Conservation (phyloP, 2,113 vertebrate genomes). For the Rhabdomys dilectus region DNA sequence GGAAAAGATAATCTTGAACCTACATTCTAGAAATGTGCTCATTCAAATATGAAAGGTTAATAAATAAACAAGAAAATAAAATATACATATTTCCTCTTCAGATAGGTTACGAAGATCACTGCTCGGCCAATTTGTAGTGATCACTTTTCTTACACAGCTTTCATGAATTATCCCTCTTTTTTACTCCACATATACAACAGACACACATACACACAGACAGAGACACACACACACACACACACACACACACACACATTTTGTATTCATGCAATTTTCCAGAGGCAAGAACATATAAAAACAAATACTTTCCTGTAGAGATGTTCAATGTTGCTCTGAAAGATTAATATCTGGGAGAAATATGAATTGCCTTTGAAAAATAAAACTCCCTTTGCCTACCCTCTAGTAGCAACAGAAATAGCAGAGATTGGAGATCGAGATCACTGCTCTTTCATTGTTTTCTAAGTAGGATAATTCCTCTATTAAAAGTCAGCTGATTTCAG, state of each 20-base stretch:
- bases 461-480: background rate
- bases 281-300: background rate
- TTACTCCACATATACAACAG: background rate
- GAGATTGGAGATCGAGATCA: background rate
- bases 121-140: background rate
- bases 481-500: background rate
- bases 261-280: background rate
- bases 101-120: background rate
- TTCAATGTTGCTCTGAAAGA: background rate
- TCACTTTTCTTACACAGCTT: background rate
- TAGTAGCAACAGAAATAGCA: background rate
- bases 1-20: background rate
- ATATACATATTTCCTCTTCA: background rate
- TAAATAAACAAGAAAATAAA: conserved; percentile 4
- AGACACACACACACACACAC: background rate
- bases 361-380: background rate
- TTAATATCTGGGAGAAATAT: conserved; percentile 26
- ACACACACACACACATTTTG: background rate
- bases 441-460: background rate
- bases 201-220: background rate
- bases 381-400: background rate
- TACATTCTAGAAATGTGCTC: background rate
- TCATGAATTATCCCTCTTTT: background rate
- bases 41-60: background rate
- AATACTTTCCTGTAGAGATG: background rate